Evolutionary conservation across 2,888 invertebrate genomes (phyloP), one percentile per base, ranked within the genome.

Genomic region (Amorpha juglandis): DNA sequence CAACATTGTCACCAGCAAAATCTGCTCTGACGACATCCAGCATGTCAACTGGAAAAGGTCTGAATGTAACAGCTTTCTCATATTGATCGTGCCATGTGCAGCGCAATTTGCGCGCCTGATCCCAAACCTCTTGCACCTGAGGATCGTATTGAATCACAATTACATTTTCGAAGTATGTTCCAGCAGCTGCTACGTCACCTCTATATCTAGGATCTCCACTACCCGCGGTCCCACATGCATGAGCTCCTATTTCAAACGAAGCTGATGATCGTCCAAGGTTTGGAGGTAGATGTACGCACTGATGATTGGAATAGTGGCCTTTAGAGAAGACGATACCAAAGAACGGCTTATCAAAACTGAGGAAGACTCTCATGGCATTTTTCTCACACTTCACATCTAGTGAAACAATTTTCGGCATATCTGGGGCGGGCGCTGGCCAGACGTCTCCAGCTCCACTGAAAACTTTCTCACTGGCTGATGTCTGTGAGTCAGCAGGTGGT

Each of bases 61-160:
- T 93, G 92, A 98, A 98, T 0, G 98, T 98, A 0, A 98, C 98
- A 6, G 98, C 97, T 83, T 98, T 98, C 89, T 98, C 98, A 79
- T 98, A 98, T 77, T 98, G 97, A 85, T 98, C 98, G 82, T 98
- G 98, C 98, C 98, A 98, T 0, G 98, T 98, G 89, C 98, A 98
- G 14, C 98, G 95, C 33, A 98, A 86, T 84, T 98, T 98, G 64
- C 98, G 94, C 0, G 98, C 98, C 87, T 98, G 98, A 92, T 98
- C 98, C 98, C 98, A 98, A 1, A 98, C 98, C 91, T 98, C 98
- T 89, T 98, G 98, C 0, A 98, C 98, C 91, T 97, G 97, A 3
- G 97, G 97, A 88, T 98, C 98, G 80, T 98, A 98, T 82, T 98
- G 98, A 68, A 98, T 96, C 16, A 98, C 98, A 75, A 98, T 97